A percentile compares a stretch with the other conserved stretches of the same genome.
phyloP scores from a whole-genome alignment of 1,140 invertebrate genomes.

The Aphelenchoides besseyi region DNA sequence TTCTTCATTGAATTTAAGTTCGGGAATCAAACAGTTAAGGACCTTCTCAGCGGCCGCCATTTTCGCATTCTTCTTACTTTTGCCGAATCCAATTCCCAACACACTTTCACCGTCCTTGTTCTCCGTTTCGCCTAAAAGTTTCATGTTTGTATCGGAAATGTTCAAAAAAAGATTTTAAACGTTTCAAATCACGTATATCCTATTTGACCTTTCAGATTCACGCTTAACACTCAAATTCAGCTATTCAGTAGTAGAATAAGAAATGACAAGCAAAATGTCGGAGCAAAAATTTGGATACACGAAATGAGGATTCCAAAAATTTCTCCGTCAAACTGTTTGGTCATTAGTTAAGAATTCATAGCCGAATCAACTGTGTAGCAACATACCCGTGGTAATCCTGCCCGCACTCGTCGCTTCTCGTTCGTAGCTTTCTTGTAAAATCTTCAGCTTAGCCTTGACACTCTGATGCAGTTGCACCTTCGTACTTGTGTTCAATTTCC shows the following conservation, averaged over 20 bases:
- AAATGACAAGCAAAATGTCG: neutral
- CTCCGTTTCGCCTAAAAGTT: neutral
- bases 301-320: constrained; percentile 6
- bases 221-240: constrained; percentile 21
- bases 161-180: neutral
- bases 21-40: constrained; percentile 37
- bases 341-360: neutral
- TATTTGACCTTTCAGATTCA: constrained; percentile 18
- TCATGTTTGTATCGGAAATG: neutral
- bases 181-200: constrained; percentile 12
- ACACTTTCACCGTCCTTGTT: constrained; percentile 26
- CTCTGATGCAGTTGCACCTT: constrained; percentile 22
- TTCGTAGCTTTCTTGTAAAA: constrained; percentile 27
- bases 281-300: constrained; percentile 16
- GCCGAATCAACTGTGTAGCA: too few species aligned
- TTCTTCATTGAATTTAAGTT: constrained; percentile 37
- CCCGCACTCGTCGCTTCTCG: neutral
- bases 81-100: constrained; percentile 44
- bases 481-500: constrained; percentile 17
- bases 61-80: constrained; percentile 49
- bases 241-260: neutral
- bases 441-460: constrained; percentile 14
- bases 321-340: neutral
- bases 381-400: neutral
- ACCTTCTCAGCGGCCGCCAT: constrained; percentile 41